Evolutionary conservation across 2,797 vertebrate species (phyloP).

Genomic region (Arctocebus calabarensis): DNA sequence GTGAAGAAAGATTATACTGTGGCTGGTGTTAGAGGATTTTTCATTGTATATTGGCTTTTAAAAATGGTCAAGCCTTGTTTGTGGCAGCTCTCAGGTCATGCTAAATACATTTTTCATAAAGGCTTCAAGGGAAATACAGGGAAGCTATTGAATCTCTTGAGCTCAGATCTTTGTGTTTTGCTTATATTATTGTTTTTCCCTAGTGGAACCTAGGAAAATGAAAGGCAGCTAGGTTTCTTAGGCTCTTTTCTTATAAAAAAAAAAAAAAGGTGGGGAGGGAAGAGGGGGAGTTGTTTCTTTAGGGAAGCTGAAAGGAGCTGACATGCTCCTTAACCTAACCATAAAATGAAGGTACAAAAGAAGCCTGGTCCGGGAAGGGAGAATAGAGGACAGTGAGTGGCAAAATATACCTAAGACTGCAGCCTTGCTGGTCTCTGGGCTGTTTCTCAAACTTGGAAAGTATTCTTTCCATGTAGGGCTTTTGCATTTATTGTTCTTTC

Average conservation of each 20-base stretch:
- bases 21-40: constrained; percentile 35
- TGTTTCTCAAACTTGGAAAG: background rate
- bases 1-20: constrained; percentile 28
- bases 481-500: background rate
- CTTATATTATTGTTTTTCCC: constrained; percentile 3
- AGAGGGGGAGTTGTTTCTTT: background rate
- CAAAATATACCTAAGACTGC: background rate
- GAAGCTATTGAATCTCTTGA: background rate
- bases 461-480: background rate
- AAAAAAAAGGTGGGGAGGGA: constrained; percentile 22
- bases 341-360: background rate
- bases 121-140: background rate
- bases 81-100: constrained; percentile 12
- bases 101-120: constrained; percentile 40
- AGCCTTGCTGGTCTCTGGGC: background rate
- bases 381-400: background rate
- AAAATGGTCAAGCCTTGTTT: constrained; percentile 8
- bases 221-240: background rate
- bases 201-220: background rate
- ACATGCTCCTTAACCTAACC: background rate
- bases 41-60: constrained; percentile 33
- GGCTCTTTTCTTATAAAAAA: constrained; percentile 17
- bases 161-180: constrained; percentile 27
- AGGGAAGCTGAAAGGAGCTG: background rate
- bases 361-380: background rate